Evolutionary conservation across 2,797 vertebrate species (phyloP).

Genomic region (Brachyalestes nurse): DNA sequence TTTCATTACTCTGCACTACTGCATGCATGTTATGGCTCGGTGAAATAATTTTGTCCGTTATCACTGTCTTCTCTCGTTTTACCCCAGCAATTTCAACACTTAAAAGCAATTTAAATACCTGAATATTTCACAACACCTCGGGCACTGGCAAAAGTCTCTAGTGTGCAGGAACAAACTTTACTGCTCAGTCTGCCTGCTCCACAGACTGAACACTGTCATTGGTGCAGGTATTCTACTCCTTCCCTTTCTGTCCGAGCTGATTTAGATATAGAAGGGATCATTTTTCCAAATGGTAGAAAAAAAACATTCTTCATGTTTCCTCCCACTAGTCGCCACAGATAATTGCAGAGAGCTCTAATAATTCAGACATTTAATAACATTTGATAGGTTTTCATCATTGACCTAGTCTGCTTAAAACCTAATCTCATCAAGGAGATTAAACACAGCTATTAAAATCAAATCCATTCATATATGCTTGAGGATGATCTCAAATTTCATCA

Average conservation of each 20-base stretch:
- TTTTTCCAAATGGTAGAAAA: slow-evolving; percentile 60
- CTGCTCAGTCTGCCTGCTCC: background rate
- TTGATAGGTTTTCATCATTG: slow-evolving; percentile 79
- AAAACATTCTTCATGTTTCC: slow-evolving; percentile 59
- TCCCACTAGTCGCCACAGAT: slow-evolving; percentile 59
- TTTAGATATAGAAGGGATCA: slow-evolving; percentile 63
- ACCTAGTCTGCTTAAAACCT: slow-evolving; percentile 76
- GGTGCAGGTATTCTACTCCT: slow-evolving; percentile 52
- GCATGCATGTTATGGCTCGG: too few species aligned
- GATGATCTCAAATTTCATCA: slow-evolving; percentile 87
- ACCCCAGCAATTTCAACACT: too few species aligned
- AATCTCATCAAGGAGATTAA: slow-evolving; percentile 87
- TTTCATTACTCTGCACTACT: too few species aligned
- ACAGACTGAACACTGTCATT: slow-evolving; percentile 5
- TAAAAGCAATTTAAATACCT: too few species aligned
- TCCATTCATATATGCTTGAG: slow-evolving; percentile 86
- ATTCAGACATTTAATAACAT: slow-evolving; percentile 77
- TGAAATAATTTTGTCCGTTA: too few species aligned
- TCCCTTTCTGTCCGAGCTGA: slow-evolving; percentile 66
- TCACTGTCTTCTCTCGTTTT: too few species aligned
- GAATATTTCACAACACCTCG: too few species aligned
- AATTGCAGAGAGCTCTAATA: slow-evolving; percentile 68
- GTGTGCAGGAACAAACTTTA: background rate
- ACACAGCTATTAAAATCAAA: slow-evolving; percentile 89
- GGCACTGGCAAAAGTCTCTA: too few species aligned